These are phyloP conservation scores for Orcinus orca DNA, from an alignment of 2,113 vertebrate species.

Conservation along the genomic window DNA sequence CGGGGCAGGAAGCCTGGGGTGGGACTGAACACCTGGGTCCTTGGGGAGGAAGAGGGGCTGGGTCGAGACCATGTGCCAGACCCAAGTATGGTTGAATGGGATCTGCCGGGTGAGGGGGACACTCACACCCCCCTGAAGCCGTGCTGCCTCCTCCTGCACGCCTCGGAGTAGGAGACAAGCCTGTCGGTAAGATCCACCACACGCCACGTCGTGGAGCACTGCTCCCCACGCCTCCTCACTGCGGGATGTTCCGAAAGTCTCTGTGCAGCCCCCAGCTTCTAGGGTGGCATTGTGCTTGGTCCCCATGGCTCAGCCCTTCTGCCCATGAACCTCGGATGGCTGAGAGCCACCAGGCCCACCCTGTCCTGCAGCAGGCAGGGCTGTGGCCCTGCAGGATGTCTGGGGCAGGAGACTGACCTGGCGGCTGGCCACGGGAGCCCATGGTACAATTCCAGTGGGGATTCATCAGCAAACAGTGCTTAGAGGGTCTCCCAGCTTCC, in stretches of 20 bases:
- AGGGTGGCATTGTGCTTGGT: neutral
- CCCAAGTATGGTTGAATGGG: neutral
- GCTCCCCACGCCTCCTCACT: neutral
- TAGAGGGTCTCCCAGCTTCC: neutral
- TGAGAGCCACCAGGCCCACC: neutral
- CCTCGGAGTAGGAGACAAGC: neutral
- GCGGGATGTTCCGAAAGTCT: neutral
- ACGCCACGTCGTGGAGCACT: neutral
- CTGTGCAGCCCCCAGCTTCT: neutral
- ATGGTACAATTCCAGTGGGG: neutral
- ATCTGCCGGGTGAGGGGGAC: fast-evolving
- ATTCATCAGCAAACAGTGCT: neutral
- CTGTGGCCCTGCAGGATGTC: neutral
- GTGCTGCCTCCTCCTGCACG: neutral
- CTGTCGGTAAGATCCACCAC: neutral
- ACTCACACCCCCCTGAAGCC: neutral
- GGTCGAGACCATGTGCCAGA: neutral
- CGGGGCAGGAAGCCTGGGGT: neutral
- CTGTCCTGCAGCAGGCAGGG: neutral
- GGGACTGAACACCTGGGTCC: neutral
- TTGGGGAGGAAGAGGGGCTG: neutral
- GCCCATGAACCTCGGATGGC: fast-evolving
- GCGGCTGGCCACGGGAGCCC: neutral
- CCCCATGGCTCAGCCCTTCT: neutral
- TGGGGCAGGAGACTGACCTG: neutral